Evolutionary conservation across 2,113 vertebrate species (phyloP), one percentile per base, ranked within the genome.

Genomic region (Spea multiplicata): DNA sequence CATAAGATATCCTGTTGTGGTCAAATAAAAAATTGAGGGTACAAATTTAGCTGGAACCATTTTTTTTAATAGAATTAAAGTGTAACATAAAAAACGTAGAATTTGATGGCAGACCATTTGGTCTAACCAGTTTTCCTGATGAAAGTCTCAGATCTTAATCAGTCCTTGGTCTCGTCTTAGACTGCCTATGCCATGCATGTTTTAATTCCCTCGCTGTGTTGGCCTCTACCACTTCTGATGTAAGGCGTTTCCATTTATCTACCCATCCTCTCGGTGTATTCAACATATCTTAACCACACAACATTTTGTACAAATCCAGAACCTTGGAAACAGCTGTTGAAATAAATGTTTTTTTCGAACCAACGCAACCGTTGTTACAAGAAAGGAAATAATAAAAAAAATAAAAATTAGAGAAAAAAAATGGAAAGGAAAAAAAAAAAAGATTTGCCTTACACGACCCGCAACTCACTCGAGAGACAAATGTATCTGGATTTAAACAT

Each of bases 401-500:
- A 70, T n/a, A 49, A 59, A 10, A 45, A 55, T 10, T 49, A 30
- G 50, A 52, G 9, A 52, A 52, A 52, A 10, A 68, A 30, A 52
- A 30, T 64, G 4, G 14, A 47, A 48, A 46, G n/a, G 44, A 45
- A 68, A 70, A 70, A 16, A 71, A 71, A 48, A 53, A 65, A n/a
- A 49, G 48, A 9, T 55, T 79, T 53, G 76, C 76, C 76, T 79
- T 66, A 79, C 48, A 73, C 49, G 70, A 79, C 76, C 76, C 70
- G 17, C 8, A 46, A 44, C 44, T 72, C 44, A 49, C 47, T 78
- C 46, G 66, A 14, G 10, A 73, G 76, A 65, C 17, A 64, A 61
- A 78, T 78, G 71, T 55, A 66, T 62, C 72, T 72, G 59, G 61
- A 48, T 69, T 53, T 47, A 14, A 46, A 66, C 46, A 30, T 64